Base-by-base conservation (phyloP, 2,888 invertebrate species). In the Dynastes grantii region DNA sequence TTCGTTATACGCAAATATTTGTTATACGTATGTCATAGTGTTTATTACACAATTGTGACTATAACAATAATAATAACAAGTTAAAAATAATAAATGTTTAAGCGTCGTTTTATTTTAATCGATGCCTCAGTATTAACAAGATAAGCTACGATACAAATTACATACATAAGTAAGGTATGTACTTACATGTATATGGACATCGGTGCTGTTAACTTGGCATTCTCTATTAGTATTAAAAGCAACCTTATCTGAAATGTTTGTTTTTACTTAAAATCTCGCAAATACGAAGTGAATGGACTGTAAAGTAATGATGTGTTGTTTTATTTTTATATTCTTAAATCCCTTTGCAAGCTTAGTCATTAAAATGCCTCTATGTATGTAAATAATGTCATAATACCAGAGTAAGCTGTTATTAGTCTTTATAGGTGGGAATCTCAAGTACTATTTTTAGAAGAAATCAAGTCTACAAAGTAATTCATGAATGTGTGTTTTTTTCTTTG, bases 71-170 rank as follows among this genome's bases (percentile, higher is more conserved):
- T 67, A 67, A 67, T 67, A 40, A 61, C 32, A 63, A 63, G 0
- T 63, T 63, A 32, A n/a, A 11, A 32, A 63, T 32, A 63, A 6
- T 8, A 22, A 37, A 5, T 64, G 3, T 9, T 49, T 67, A 67
- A 16, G 16, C 49, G 8, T 67, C n/a, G 67, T 16, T 67, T 22
- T 67, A 67, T 49, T 67, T 67, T 67, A 11, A 22, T 67, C 27
- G 67, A 45, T 67, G 67, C 16, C 22, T 45, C 67, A 32, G n/a
- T 16, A 45, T 45, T 45, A 1, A 45, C 2, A 11, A 45, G 45
- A 45, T 45, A 8, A 11, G 5, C 8, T 58, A 22, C 45, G 8
- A 22, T 8, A 58, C 22, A 58, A 58, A 16, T 22, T 8, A 5
- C 9, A 8, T 58, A 58, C 16, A 53, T 53, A 22, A 22, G 22